Base-by-base conservation (phyloP, 1,140 invertebrate genomes). In the Trachelipus rathkii region DNA sequence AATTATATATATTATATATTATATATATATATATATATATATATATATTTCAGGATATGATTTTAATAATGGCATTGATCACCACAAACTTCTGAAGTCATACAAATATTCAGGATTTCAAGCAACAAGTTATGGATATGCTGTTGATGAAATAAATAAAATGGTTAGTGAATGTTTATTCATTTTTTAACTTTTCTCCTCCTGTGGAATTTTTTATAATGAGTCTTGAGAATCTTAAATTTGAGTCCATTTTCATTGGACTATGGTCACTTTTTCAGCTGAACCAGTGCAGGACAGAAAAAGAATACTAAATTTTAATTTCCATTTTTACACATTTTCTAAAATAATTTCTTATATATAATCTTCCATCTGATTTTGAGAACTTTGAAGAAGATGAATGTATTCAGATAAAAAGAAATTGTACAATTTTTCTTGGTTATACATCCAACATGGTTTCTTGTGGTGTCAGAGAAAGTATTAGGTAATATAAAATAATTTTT, bases 361-460 rank as follows among this genome's bases (percentile, higher is more conserved):
- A 86, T 5, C 84, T 94, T 8, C 86, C 87, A 0, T 86, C 88
- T 81, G 91, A 93, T 81, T 87, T 89, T 78, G 82, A 87, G 71
- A 92, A 93, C 82, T 82, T 83, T 0, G 88, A 90, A 79, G 90
- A 92, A 84, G 89, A 92, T 24, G 94, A 95, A 83, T 95, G 93
- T 85, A 93, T 94, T 50, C 89, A 87, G 83, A 88, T 92, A 71
- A 90, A 90, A 82, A 89, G 85, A 70, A 92, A 91, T 76, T 99
- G 97, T 85, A 98, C 97, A 8, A 95, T 99, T 84, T 99, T 99
- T 85, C 86, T 99, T 74, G 96, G 96, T 0, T 99, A 93, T 84
- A 99, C 98, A 7, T 99, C 97, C 0, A 99, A 99, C 85, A 92
- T 99, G 88, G 92, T 96, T 10, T 99, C 96, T 0, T 94, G 92